These are phyloP conservation scores for Malurus splendens DNA, from an alignment of 2,797 vertebrate species.

Conservation along the genomic window DNA sequence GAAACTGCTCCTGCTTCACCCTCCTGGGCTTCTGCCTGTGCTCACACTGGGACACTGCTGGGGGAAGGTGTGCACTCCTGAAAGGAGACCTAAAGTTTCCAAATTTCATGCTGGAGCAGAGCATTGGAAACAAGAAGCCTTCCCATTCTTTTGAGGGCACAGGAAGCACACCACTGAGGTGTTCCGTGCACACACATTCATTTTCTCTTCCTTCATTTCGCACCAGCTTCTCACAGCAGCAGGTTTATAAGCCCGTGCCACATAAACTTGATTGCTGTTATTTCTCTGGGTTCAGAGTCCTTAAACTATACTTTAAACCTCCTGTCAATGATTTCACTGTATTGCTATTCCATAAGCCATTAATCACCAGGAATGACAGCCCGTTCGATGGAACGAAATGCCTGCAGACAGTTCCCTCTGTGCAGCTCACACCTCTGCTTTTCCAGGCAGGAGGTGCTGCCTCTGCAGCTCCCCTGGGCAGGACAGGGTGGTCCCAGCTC, in stretches of 20 bases:
- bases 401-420: not conserved
- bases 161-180: not conserved
- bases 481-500: not conserved
- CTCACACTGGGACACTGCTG: fast-evolving
- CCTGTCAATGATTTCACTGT: not conserved
- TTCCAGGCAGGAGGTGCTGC: not conserved
- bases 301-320: constrained; percentile 1
- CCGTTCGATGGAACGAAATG: not conserved
- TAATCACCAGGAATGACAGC: not conserved
- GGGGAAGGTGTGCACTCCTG: not conserved
- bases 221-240: not conserved
- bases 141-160: not conserved
- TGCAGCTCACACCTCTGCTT: not conserved
- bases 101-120: not conserved
- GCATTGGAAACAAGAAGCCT: not conserved
- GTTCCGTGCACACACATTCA: not conserved
- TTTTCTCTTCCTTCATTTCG: not conserved
- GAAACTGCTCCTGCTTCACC: not conserved
- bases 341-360: not conserved
- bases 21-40: fast-evolving
- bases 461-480: not conserved
- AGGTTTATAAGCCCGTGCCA: not conserved
- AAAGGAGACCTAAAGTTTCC: not conserved
- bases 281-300: not conserved
- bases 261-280: not conserved